These are phyloP conservation scores for Creontiades dilutus DNA, from an alignment of 2,888 invertebrate genomes.

Conservation along the genomic window DNA sequence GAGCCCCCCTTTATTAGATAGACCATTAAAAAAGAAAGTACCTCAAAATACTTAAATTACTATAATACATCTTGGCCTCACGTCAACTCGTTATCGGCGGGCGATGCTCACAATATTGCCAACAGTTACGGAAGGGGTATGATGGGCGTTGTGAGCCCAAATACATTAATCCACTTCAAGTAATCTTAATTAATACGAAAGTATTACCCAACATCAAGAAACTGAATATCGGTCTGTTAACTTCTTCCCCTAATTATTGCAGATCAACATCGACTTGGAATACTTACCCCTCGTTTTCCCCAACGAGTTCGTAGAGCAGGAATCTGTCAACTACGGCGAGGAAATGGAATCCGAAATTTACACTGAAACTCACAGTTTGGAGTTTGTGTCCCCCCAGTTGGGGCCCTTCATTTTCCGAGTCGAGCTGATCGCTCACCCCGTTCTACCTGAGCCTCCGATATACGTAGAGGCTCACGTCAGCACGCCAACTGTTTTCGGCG, in stretches of 20 bases:
- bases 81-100: no score
- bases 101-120: no score
- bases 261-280: constrained; percentile 29
- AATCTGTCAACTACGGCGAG: constrained; percentile 16
- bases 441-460: constrained; percentile 36
- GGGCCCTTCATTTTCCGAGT: constrained; percentile 35
- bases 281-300: constrained; percentile 45
- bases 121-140: no score
- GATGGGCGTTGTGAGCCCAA: no score
- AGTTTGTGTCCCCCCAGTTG: constrained; percentile 48
- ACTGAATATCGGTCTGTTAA: no score
- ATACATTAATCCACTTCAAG: no score
- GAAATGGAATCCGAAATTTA: not conserved
- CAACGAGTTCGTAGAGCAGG: not conserved
- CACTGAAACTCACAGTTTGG: constrained; percentile 10
- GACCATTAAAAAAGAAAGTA: no score
- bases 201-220: no score
- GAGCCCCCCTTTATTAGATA: no score
- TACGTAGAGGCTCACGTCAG: constrained; percentile 53
- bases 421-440: constrained; percentile 21
- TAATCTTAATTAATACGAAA: no score
- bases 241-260: not conserved
- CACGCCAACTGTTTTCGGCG: constrained; percentile 42
- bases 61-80: no score
- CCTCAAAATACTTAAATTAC: no score